phyloP scores from a whole-genome alignment of 1,140 invertebrate species.

The Trichoplusia ni region DNA sequence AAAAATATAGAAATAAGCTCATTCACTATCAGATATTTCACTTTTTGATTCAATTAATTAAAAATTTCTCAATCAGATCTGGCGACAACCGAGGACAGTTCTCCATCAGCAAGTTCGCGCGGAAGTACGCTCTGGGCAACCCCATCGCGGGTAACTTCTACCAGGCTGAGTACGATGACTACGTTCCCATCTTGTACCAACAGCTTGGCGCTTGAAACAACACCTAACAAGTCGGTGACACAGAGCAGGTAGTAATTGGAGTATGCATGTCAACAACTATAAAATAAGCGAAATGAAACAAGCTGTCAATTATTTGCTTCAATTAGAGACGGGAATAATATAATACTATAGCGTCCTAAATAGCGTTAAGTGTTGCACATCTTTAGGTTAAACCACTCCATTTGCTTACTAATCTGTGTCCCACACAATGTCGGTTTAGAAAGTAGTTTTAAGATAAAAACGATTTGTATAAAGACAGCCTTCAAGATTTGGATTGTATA shows the following conservation, averaged over 20 bases:
- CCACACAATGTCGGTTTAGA: not conserved
- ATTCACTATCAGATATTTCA: no score
- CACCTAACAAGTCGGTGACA: not conserved
- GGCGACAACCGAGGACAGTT: slow-evolving; percentile 89
- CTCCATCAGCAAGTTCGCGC: slow-evolving; percentile 90
- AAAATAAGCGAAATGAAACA: no score
- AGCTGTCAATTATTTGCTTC: no score
- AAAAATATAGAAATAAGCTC: no score
- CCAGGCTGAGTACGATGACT: slow-evolving; percentile 94
- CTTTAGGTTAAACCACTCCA: no score
- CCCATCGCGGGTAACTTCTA: slow-evolving; percentile 95
- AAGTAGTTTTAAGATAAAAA: not conserved
- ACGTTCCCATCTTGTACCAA: slow-evolving; percentile 90
- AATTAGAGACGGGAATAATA: no score
- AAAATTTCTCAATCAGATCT: slow-evolving; percentile 78
- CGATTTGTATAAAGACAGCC: not conserved
- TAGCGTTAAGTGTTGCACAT: no score
- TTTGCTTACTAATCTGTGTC: not conserved
- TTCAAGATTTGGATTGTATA: not conserved
- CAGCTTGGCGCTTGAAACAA: slow-evolving; percentile 80
- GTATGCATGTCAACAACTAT: not conserved
- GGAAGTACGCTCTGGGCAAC: slow-evolving; percentile 91
- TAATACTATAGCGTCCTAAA: no score
- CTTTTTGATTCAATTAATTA: not conserved
- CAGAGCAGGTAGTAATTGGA: not conserved